These are phyloP conservation scores for Lepisosteus osseus DNA, from an alignment of 2,113 vertebrate species.

Conservation along the genomic window DNA sequence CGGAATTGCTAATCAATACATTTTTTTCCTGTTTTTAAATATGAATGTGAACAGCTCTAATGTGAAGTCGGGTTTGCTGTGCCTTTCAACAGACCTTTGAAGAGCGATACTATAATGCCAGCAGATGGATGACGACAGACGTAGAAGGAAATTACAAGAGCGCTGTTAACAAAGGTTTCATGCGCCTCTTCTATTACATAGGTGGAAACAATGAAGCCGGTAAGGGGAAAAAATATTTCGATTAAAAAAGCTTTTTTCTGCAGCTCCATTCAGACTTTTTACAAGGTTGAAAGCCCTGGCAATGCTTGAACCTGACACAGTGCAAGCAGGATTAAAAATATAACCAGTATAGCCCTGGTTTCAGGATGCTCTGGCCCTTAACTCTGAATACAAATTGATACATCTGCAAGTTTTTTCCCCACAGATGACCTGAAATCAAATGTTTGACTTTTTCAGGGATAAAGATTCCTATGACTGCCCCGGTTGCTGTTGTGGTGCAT, in stretches of 20 bases:
- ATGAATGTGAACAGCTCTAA: neutral
- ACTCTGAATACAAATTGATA: no score
- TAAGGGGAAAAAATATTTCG: neutral
- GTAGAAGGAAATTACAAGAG: conserved; percentile 11
- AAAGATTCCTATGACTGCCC: conserved; percentile 5
- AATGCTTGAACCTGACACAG: no score
- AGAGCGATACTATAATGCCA: neutral
- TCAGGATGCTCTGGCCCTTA: no score
- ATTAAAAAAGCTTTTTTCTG: neutral
- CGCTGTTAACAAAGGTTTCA: conserved; percentile 23
- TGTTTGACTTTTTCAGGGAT: neutral
- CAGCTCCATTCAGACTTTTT: neutral
- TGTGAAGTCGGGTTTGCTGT: no score
- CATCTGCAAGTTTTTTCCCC: no score
- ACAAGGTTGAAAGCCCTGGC: no score
- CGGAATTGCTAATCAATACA: no score
- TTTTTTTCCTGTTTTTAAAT: neutral
- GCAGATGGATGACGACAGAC: conserved; percentile 18
- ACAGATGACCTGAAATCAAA: no score
- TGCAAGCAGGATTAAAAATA: no score
- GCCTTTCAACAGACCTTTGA: neutral
- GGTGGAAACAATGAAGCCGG: conserved; percentile 21
- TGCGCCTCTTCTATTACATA: conserved; percentile 24
- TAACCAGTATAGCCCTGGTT: no score
- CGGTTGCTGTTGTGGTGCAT: neutral